Base-by-base conservation (phyloP, 1,140 invertebrate species). In the Procambarus virginalis region DNA sequence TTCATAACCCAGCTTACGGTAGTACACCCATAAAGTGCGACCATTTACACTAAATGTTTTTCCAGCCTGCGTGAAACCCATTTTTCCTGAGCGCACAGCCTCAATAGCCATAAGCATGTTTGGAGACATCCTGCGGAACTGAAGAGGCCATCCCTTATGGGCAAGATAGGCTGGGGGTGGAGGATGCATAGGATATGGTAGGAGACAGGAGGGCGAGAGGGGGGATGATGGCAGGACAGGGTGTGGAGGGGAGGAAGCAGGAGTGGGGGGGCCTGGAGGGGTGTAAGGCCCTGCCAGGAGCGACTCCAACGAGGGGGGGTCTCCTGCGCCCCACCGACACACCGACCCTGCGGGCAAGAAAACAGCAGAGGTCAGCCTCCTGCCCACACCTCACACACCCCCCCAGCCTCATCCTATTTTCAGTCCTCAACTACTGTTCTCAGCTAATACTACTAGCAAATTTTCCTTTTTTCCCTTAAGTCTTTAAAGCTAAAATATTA, bases 41-140 rank as follows among this genome's bases (percentile, higher is more conserved):
- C 97, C 97, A 94, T 97, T 97, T 2, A 97, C 96, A 20, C 96
- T 96, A 93, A 96, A 97, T 93, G 97, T 95, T 68, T 96, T 94
- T 0, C 96, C 97, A 9, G 97, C 97, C 92, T 97, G 97, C 93
- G 97, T 97, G 93, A 97, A 97, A 2, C 97, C 97, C 89, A 97
- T 97, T 34, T 96, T 96, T n/a, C 97, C 97, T 89, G 96, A 96
- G 22, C 96, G 95, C 0, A 97, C 97, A 2, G 97, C 97, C 92
- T 97, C 96, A 34, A 97, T 93, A 0, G 97, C 97, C 10, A 92
- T 84, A 70, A 92, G 89, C 91, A 92, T 92, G 51, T 92, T 92
- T 22, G 91, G 91, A 22, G 86, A 89, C 91, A 92, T 92, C 46
- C 91, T 51, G 60, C 91, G 91, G 70, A 92, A 92, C 91, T 92